Evolutionary conservation across 35 echinoderm and acorn worm species (phyloP).

Genomic region (Hemicentrotus pulcherrimus): DNA sequence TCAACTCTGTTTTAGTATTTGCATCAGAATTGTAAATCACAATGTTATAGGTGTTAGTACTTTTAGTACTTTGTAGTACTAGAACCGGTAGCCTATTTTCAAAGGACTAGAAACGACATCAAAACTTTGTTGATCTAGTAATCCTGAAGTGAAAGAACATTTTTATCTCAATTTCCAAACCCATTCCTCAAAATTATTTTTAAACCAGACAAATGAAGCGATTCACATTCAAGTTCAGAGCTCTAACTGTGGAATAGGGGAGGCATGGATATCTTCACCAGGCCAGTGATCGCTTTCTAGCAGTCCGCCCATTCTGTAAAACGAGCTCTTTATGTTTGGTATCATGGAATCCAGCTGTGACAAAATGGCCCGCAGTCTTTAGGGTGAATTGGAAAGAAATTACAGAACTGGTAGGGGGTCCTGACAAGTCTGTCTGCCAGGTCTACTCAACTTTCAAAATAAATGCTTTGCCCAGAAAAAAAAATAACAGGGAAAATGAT

Average conservation of each 20-base stretch:
- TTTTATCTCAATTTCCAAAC: too few species aligned
- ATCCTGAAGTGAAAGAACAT: too few species aligned
- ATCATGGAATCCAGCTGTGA: conserved; percentile 32
- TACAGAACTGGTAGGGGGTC: conserved; percentile 24
- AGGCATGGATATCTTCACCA: not conserved
- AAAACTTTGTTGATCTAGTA: too few species aligned
- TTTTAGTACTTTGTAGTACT: too few species aligned
- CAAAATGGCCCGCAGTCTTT: conserved; percentile 49
- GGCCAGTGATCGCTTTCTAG: not conserved
- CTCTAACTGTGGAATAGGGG: not conserved
- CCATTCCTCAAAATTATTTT: too few species aligned
- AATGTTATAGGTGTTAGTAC: too few species aligned
- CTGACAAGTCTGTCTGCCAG: conserved; percentile 13
- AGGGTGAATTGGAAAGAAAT: conserved; percentile 51
- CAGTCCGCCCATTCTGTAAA: not conserved
- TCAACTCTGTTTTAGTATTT: too few species aligned
- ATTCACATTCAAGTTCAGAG: not conserved
- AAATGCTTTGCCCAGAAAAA: conserved; percentile 1
- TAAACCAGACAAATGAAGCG: not conserved
- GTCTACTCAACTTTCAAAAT: conserved; percentile 2
- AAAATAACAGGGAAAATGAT: not conserved
- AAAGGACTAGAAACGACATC: too few species aligned
- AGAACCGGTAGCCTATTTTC: too few species aligned
- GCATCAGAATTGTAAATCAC: too few species aligned
- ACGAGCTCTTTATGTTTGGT: conserved; percentile 12